Evolutionary conservation across 2,797 vertebrate genomes (phyloP), one percentile per base, ranked within the genome.

Genomic region (Sebastes baramenuke): DNA sequence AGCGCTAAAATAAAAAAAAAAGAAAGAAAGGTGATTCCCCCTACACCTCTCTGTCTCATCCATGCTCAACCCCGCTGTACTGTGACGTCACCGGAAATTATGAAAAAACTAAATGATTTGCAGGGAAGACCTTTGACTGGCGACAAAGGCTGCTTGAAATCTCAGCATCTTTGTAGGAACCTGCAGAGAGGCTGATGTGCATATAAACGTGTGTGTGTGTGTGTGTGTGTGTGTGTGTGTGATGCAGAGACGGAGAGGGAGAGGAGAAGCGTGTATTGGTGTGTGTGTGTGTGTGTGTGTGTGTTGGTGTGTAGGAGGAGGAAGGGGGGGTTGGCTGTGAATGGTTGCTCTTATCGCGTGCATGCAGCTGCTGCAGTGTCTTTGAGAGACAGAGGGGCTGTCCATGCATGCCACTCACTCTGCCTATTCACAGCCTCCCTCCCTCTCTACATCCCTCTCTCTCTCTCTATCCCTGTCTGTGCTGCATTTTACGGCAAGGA

Each of bases 301-400:
- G 74, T 87, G 72, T 77, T 60, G 65, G 77, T 88, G 92, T 88
- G 90, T 91, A 86, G 85, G 91, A 86, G 87, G 87, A 85, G 86
- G 85, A 68, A 77, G 75, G 72, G 38, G 67, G 85, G 80, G 88
- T 86, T 80, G 93, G 85, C 93, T 93, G 90, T 94, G 94, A 95
- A 94, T 94, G 91, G 84, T 72, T 89, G 90, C 92, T 92, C 95
- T 95, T 96, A 96, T 96, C 95, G 89, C 88, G 82, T 84, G 91
- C 88, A 92, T 91, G 91, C 95, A 95, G 95, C 95, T 95, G 93
- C 94, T 94, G 93, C 93, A 91, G 88, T 89, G 91, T 95, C 91
- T 95, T 92, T 93, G 90, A 92, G 89, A 93, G 90, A 92, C 89
- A 92, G 93, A 94, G 90, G 92, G 92, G 92, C 88, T 77, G 93